Conservation (phyloP, 2,888 invertebrate species). For the Homarus gammarus region DNA sequence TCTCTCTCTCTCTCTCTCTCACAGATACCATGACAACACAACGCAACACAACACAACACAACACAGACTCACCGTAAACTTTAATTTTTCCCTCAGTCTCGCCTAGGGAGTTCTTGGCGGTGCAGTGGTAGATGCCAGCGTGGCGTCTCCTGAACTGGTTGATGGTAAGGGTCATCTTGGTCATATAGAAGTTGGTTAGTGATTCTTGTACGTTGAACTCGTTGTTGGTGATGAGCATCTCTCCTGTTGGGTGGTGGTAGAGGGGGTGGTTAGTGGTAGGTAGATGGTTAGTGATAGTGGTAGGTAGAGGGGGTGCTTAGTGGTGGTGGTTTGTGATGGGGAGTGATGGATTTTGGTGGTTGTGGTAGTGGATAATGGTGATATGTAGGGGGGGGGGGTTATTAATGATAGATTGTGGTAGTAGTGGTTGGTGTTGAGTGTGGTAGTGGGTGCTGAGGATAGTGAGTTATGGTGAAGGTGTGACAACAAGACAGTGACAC, state of each 20-base stretch:
- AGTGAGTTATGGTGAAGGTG: too few relatives aligned
- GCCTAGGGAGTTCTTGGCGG: constrained; percentile 73
- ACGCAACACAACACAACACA: neutral
- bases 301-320: too few relatives aligned
- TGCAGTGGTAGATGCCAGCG: constrained; percentile 67
- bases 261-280: neutral
- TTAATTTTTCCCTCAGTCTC: constrained; percentile 66
- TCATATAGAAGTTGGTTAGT: constrained; percentile 71
- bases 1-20: too few relatives aligned
- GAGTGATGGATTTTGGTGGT: too few relatives aligned
- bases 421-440: too few relatives aligned
- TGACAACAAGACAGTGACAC: too few relatives aligned
- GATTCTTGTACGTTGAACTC: constrained; percentile 43
- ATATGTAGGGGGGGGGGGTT: too few relatives aligned
- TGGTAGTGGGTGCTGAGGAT: too few relatives aligned
- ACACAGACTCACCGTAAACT: constrained; percentile 66
- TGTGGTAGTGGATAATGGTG: too few relatives aligned
- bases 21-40: too few relatives aligned
- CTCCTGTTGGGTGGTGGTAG: constrained; percentile 37
- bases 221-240: constrained; percentile 69
- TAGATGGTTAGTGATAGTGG: too few relatives aligned
- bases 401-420: too few relatives aligned
- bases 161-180: constrained; percentile 68
- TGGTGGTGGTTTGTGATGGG: neutral
- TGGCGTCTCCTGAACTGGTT: constrained; percentile 30